Evolutionary conservation across 2,797 vertebrate genomes (phyloP), one percentile per base, ranked within the genome.

Genomic region (Nannoperca australis): DNA sequence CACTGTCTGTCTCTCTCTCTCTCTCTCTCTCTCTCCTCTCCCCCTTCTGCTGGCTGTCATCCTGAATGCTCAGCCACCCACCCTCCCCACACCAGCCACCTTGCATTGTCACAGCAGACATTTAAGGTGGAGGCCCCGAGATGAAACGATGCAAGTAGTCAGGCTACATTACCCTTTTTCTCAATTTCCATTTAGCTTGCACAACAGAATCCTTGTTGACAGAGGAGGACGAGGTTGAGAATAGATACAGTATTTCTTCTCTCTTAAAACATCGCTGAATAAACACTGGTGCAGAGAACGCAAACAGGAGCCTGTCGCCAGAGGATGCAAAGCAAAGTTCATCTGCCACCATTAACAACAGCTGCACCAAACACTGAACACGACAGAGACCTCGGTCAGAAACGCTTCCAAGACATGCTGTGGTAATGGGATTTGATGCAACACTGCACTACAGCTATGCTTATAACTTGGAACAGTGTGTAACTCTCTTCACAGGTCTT

Each of bases 401-500:
- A 54, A 64, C 15, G 18, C 56, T 75, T 79, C 82, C 75, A 80
- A 70, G 72, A 81, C 72, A 24, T 32, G 63, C 78, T 50, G 83
- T 12, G 59, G 78, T 87, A 82, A 86, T 84, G 62, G 81, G 81
- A 90, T 88, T 85, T 83, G 75, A 87, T 60, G 84, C 49, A 53
- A 22, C 38, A 12, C 68, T 49, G 84, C 76, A 38, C 68, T 69
- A 55, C 17, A 70, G 78, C 66, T 78, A 55, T 15, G 79, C 87
- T 83, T 71, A 83, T 85, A 87, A 73, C 72, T 51, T 76, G 78
- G 81, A 89, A 76, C 83, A 54, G 70, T 30, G 60, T 76, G 77
- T 36, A 81, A 68, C 67, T 76, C 67, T 76, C 73, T 64, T 80
- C 72, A 61, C 82, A 74, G 68, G 81, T 86, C 74, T 72, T 67